These are phyloP conservation scores for Petrosia ficiformis DNA, from an alignment of 37 sponge, comb jelly and placozoan genomes.

Conservation along the genomic window DNA sequence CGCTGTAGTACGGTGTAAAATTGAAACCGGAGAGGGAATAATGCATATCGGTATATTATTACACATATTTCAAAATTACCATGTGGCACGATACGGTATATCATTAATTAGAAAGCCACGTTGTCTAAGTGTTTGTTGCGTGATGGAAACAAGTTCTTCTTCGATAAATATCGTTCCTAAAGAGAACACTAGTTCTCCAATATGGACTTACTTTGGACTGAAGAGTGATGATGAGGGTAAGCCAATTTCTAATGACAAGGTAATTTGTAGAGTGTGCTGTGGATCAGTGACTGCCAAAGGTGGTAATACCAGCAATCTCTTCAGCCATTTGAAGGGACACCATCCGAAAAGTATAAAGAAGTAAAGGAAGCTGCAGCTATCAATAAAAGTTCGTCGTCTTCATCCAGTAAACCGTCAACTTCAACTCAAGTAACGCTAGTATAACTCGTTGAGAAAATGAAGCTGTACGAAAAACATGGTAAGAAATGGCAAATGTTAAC, in stretches of 20 bases:
- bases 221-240: background rate
- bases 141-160: background rate
- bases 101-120: too few relatives aligned
- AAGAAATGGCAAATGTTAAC: conserved; percentile 1
- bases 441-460: background rate
- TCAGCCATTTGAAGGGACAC: background rate
- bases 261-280: background rate
- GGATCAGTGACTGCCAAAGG: conserved; percentile 4
- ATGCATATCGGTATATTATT: too few relatives aligned
- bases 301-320: conserved; percentile 35
- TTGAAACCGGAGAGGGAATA: too few relatives aligned
- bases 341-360: background rate
- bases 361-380: background rate
- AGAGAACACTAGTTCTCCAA: too few relatives aligned
- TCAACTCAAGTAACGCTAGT: background rate
- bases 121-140: too few relatives aligned
- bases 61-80: too few relatives aligned
- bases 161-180: too few relatives aligned
- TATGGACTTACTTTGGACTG: conserved; percentile 10
- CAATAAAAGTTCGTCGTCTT: background rate
- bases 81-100: too few relatives aligned
- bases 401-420: background rate
- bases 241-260: background rate
- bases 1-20: background rate
- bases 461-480: background rate